phyloP scores from a whole-genome alignment of 2,797 vertebrate species.

The Xenops minutus region DNA sequence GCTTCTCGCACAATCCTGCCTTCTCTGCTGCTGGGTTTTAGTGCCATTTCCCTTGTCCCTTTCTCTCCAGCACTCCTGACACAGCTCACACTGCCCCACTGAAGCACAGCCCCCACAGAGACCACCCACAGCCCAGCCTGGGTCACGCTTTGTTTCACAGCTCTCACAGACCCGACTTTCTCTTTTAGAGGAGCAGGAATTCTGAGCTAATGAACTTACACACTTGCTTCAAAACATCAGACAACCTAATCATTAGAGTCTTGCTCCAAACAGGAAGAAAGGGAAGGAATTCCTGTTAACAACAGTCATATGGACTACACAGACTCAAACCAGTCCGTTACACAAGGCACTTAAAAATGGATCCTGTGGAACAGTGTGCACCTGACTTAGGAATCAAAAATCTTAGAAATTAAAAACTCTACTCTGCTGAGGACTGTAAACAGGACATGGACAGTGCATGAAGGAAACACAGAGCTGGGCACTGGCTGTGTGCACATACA shows the following conservation, averaged over 20 bases:
- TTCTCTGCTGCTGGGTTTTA: not conserved
- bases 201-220: not conserved
- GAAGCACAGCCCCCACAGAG: not conserved
- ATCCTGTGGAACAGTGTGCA: not conserved
- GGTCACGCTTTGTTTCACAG: not conserved
- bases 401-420: not conserved
- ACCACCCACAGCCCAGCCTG: too few relatives aligned
- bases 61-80: not conserved
- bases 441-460: not conserved
- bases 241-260: not conserved
- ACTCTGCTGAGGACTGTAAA: not conserved
- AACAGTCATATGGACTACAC: not conserved
- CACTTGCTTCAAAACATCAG: not conserved
- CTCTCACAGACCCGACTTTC: too few relatives aligned
- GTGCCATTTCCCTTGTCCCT: not conserved
- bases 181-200: not conserved
- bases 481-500: slow-evolving; percentile 76
- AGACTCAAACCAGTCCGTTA: not conserved
- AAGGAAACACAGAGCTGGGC: not conserved
- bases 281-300: not conserved
- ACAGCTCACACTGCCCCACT: not conserved
- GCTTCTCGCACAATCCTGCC: not conserved
- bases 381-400: not conserved
- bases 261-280: not conserved
- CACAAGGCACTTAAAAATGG: not conserved